Conservation (phyloP, 2,113 vertebrate genomes). For the Myotis lucifugus region DNA sequence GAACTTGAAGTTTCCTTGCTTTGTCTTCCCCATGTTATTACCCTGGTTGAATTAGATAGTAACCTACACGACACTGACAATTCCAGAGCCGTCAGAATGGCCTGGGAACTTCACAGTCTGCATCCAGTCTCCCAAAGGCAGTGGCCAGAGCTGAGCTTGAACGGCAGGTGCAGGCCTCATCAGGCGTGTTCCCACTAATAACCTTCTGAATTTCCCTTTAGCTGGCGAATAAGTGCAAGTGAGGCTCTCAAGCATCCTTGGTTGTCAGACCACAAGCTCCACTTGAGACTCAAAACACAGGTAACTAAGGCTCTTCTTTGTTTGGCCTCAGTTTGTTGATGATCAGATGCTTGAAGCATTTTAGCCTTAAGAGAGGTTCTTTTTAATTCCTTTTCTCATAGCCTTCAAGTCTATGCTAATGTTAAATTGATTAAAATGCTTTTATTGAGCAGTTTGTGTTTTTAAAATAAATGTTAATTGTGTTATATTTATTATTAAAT, state of each 20-base stretch:
- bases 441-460: not conserved
- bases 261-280: constrained; percentile 92
- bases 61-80: not conserved
- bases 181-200: not conserved
- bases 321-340: not conserved
- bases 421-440: not conserved
- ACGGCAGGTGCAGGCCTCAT: not conserved
- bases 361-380: constrained; percentile 20
- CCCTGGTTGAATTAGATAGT: not conserved
- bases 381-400: not conserved
- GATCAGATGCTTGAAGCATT: not conserved
- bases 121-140: not conserved
- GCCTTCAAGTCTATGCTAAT: not conserved
- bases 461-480: not conserved
- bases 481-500: not conserved
- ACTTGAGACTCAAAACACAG: constrained; percentile 88
- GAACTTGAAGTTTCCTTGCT: not conserved
- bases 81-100: not conserved
- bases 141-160: not conserved
- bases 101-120: not conserved
- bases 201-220: constrained; percentile 80
- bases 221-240: constrained; percentile 97
- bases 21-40: not conserved
- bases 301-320: constrained; percentile 78
- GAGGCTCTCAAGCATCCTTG: constrained; percentile 95